Evolutionary conservation across 30 jellyfish, hydroid and myxozoan species (phyloP), one percentile per base, ranked within the genome.

Genomic region (Mastigias papua): DNA sequence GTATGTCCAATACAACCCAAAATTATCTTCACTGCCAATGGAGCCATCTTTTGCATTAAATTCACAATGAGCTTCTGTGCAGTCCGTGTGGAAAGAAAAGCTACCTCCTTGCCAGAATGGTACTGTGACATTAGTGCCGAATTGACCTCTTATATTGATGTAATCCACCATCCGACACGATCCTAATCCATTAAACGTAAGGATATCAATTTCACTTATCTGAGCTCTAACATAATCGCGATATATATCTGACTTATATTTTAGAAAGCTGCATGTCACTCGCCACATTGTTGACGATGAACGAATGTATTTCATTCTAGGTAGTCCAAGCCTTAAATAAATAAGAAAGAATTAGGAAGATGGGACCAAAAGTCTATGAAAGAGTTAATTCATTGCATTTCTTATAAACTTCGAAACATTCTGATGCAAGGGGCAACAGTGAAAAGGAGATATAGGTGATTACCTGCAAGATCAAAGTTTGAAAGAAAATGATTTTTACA

Each of bases 241-340:
- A 11, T 22, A 48, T 13, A 75, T 48, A 21, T 26, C 50, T 10
- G 61, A 34, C 3, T 60, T 25, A 27, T 50, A 8, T 20, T 50
- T 26, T 48, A 30, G 73, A 31, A 48, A 48, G 54, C 66, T 75
- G 86, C 86, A 75, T 25, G 86, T 75, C 7, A 74, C 75, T 75
- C 86, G 32, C 86, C 86, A 75, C 46, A 37, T 28, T 1, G 74
- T 23, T 48, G 86, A 75, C 26, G 50, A n/a, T 13, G 74, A 23
- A 6, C 70, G 69, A 23, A 75, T n/a, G 35, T 29, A n/a, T n/a
- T 48, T 26, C 86, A 75, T 50, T 75, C 74, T 46, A 16, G 32
- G 54, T 31, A 20, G 20, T 26, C 73, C 1, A 9, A 51, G 66
- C 35, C 86, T 75, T 10, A 1, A 13, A 51, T 21, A 23, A 72